Evolutionary conservation across 2,797 vertebrate species (phyloP).

Genomic region (Gymnodraco acuticeps): DNA sequence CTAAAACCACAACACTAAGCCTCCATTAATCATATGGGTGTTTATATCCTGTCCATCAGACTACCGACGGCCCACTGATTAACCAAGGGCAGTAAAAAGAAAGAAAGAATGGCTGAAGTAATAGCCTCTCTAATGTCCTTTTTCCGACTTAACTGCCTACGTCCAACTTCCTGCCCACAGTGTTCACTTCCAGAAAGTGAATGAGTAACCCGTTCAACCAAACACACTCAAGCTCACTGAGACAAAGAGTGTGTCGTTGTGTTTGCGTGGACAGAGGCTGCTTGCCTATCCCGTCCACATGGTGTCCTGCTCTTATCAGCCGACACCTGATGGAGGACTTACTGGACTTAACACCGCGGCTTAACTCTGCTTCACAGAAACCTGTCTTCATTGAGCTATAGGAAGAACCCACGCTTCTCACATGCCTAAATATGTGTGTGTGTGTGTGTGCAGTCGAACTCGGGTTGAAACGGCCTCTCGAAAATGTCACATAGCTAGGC

Average conservation of each 20-base stretch:
- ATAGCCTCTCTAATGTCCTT: slow-evolving; percentile 34
- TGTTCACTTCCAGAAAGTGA: slow-evolving; percentile 43
- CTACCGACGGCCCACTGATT: slow-evolving; percentile 72
- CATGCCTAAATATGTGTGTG: slow-evolving; percentile 35
- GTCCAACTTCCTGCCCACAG: slow-evolving; percentile 49
- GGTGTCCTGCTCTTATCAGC: slow-evolving; percentile 65
- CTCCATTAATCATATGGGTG: slow-evolving; percentile 82
- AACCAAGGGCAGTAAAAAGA: slow-evolving; percentile 44
- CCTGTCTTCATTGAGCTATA: slow-evolving; percentile 65
- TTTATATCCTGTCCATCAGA: slow-evolving; percentile 74
- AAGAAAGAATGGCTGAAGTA: slow-evolving; percentile 32
- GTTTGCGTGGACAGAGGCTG: slow-evolving; percentile 30
- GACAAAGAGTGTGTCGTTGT: slow-evolving; percentile 44
- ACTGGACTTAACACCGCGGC: slow-evolving; percentile 70
- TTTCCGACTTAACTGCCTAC: slow-evolving; percentile 20
- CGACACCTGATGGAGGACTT: slow-evolving; percentile 72
- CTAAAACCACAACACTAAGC: slow-evolving; percentile 74
- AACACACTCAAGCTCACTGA: slow-evolving; percentile 15
- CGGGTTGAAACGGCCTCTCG: slow-evolving; percentile 68
- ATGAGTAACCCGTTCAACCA: slow-evolving; percentile 32
- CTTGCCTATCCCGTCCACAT: slow-evolving; percentile 39
- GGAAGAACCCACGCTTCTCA: slow-evolving; percentile 59
- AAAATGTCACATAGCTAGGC: slow-evolving; percentile 81
- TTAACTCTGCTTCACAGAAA: slow-evolving; percentile 69
- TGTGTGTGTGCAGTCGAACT: slow-evolving; percentile 56